Evolutionary conservation across 2,888 invertebrate species (phyloP).

Genomic region (Standfussiana lucernea): DNA sequence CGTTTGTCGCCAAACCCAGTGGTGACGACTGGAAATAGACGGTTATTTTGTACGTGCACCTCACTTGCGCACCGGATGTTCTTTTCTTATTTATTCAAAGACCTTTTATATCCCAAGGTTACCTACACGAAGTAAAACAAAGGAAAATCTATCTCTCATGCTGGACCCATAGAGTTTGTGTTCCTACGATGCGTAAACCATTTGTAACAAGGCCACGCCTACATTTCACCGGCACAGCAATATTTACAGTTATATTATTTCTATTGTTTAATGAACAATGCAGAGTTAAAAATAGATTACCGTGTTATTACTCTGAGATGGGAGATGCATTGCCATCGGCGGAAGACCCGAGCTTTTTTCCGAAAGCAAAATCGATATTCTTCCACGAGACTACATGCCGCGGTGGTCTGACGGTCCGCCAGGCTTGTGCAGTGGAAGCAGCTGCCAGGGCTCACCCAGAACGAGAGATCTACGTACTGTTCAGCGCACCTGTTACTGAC

Average conservation of each 20-base stretch:
- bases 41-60: not conserved
- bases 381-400: slow-evolving; percentile 93
- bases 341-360: slow-evolving; percentile 64
- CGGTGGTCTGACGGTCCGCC: slow-evolving; percentile 89
- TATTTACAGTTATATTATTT: slow-evolving; percentile 13
- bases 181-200: slow-evolving; percentile 3
- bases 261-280: slow-evolving; percentile 1
- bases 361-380: slow-evolving; percentile 90
- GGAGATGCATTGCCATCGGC: slow-evolving; percentile 67
- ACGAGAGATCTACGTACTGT: slow-evolving; percentile 90
- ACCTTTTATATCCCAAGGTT: not conserved
- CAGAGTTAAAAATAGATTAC: not conserved
- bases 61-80: not conserved
- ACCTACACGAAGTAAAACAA: not conserved
- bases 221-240: not conserved
- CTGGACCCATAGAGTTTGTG: not conserved
- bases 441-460: slow-evolving; percentile 92
- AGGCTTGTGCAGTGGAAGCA: slow-evolving; percentile 93
- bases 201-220: not conserved
- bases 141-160: not conserved
- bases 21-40: too few relatives aligned
- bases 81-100: not conserved
- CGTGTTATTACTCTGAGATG: slow-evolving; percentile 31
- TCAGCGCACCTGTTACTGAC: slow-evolving; percentile 64
- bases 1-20: too few relatives aligned